These are phyloP conservation scores for Isoperla grammatica DNA, from an alignment of 2,888 invertebrate genomes.

Conservation along the genomic window DNA sequence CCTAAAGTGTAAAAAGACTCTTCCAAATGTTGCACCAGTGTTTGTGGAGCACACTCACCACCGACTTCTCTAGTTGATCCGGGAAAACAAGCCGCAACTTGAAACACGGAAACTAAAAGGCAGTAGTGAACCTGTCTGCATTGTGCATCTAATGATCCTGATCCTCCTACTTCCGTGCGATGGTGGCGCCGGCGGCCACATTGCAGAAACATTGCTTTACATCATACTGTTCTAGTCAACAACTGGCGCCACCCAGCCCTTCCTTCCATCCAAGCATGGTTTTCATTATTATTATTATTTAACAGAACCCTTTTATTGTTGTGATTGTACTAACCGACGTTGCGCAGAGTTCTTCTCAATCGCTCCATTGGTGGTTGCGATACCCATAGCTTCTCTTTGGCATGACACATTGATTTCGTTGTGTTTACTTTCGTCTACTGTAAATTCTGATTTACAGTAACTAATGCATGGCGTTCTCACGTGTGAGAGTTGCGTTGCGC, in stretches of 20 bases:
- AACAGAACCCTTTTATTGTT: neutral
- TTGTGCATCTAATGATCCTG: constrained; percentile 31
- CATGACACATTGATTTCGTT: neutral
- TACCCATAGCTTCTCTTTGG: too few species aligned
- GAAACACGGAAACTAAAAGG: constrained; percentile 23
- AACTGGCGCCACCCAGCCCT: constrained; percentile 17
- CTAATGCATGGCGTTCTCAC: too few species aligned
- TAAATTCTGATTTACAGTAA: too few species aligned
- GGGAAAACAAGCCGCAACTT: constrained; percentile 32
- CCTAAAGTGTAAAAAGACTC: constrained; percentile 23
- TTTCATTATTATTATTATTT: neutral
- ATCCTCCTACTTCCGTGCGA: constrained; percentile 1
- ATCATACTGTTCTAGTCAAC: too few species aligned
- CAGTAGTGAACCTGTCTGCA: constrained; percentile 29
- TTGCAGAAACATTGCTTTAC: neutral
- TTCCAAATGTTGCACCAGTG: constrained; percentile 29
- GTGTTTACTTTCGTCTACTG: neutral
- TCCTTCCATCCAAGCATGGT: constrained; percentile 1
- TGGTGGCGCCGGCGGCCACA: constrained; percentile 24
- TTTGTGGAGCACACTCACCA: constrained; percentile 26
- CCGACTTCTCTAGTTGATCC: constrained; percentile 22
- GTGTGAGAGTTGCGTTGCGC: too few species aligned
- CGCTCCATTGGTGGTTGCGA: neutral
- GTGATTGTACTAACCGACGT: neutral
- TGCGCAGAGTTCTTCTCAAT: neutral